phyloP scores from a whole-genome alignment of 2,797 vertebrate species.

The Sphaeramia orbicularis region DNA sequence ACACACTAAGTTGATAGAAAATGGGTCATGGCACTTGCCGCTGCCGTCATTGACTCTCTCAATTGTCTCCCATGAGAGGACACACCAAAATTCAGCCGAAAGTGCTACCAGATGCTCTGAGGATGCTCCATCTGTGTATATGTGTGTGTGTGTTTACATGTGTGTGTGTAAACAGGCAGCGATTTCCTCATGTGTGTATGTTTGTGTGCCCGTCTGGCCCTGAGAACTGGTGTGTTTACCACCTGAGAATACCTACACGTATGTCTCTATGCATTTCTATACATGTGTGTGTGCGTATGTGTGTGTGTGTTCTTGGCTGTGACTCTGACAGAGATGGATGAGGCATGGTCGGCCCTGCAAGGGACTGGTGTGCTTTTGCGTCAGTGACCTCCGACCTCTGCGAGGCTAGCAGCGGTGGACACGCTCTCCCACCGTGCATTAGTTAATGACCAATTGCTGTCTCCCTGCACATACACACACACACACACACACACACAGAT shows the following conservation, averaged over 20 bases:
- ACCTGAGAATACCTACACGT: constrained; percentile 26
- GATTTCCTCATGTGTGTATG: neutral
- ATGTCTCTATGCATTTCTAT: constrained; percentile 15
- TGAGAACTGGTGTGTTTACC: constrained; percentile 3
- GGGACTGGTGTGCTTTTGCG: constrained; percentile 56
- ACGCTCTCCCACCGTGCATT: constrained; percentile 64
- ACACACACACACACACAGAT: too few relatives aligned
- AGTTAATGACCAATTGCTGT: constrained; percentile 70
- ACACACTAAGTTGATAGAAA: constrained; percentile 11
- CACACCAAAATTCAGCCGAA: constrained; percentile 33
- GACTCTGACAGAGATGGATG: constrained; percentile 72
- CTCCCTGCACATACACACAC: constrained; percentile 25
- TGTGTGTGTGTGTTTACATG: constrained; percentile 15
- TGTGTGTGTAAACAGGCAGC: constrained; percentile 1
- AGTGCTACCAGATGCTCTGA: constrained; percentile 46
- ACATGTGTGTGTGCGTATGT: constrained; percentile 12
- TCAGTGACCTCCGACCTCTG: constrained; percentile 60
- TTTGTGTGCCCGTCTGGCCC: constrained; percentile 1
- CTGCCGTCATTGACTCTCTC: constrained; percentile 47
- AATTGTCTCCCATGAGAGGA: constrained; percentile 20
- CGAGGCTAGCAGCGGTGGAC: constrained; percentile 51
- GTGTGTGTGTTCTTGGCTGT: constrained; percentile 47
- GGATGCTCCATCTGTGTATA: constrained; percentile 16
- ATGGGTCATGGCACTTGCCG: constrained; percentile 34
- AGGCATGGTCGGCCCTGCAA: constrained; percentile 38